Evolutionary conservation across 2,797 vertebrate genomes (phyloP), one percentile per base, ranked within the genome.

Genomic region (Limnodromus scolopaceus): DNA sequence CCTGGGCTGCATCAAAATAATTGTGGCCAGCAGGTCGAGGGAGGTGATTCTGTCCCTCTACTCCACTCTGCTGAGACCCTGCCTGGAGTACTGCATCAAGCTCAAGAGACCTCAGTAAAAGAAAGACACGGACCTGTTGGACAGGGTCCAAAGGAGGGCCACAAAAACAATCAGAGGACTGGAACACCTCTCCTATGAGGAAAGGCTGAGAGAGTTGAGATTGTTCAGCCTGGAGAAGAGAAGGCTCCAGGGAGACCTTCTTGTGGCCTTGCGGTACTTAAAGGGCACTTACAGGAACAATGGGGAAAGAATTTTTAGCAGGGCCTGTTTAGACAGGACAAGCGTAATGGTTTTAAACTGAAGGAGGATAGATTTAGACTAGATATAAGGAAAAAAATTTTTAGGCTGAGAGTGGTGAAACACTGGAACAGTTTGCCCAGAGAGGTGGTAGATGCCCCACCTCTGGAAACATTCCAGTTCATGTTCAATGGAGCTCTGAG

Each of bases 11-110:
- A 84, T 10, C 22, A 51, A 76, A 18, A 87, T 34, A 11, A 36
- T 10, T 0, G 0, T 9, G 49, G 14, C 2, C 39, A 54, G 36
- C 18, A 77, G 22, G 4, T 16, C 0, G 0, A 58, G 20, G 30
- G 68, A 46, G 19, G 10, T 32, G 25, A 81, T 54, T 84, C 16
- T 74, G 5, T 2, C 6, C 4, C 20, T 69, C 32, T 71, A 11
- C 10, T 28, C 32, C 1, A 3, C n/a, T 17, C 11, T 82, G 9
- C 1, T 51, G 17, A 34, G 41, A 71, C 1, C 10, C 13, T 10
- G 55, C 8, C 23, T n/a, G 41, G 3, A 28, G 10, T 6, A 9
- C 23, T 46, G 17, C 3, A 0, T 51, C 38, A 12, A 69, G 39
- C 3, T 74, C 30, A 55, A 27, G 23, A 32, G 45, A 3, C 30